Base-by-base conservation (phyloP, 2,113 vertebrate species). In the Neoarius graeffei region DNA sequence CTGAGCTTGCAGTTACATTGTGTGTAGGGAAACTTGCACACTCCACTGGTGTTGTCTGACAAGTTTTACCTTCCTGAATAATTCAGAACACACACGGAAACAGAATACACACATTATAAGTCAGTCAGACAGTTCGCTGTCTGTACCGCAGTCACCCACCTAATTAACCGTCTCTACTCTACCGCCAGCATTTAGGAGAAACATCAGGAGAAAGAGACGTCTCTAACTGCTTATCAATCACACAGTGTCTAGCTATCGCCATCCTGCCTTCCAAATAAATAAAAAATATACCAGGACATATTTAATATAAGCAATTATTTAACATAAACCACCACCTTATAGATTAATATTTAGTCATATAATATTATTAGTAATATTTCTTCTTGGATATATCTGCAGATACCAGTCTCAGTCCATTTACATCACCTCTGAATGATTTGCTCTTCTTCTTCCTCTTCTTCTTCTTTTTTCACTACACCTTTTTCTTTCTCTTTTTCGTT, bases 401-500 rank as follows among this genome's bases (percentile, higher is more conserved):
- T 52, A 27, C 48, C 17, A 64, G 13, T 64, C 25, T 66, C 42
- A 48, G 85, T 35, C 50, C n/a, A 54, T 57, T 27, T 59, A 20
- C 69, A 27, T 3, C 15, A 20, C 64, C 81, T 57, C 30, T 74
- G 19, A 76, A 64, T 6, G 25, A 48, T 48, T 71, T 14, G 19
- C 30, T 73, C 57, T 50, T 54, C 30, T 42, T 60, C 42, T 20
- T 60, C 23, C 3, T 35, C 35, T 15, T 52, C 1, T 10, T 3
- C 4, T 6, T 79, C 11, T 48, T 4, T 14, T 6, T 17, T 9
- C 54, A 48, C 48, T 62, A 62, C 74, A 80, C 14, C 64, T 74
- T 42, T 86, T 82, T 62, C 57, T 62, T 76, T 85, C 62, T 67
- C 74, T 59, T 54, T 54, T 81, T n/a, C 50, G 17, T 84, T 84